Evolutionary conservation across 2,113 vertebrate genomes (phyloP).

Genomic region (Trogon melanurus): DNA sequence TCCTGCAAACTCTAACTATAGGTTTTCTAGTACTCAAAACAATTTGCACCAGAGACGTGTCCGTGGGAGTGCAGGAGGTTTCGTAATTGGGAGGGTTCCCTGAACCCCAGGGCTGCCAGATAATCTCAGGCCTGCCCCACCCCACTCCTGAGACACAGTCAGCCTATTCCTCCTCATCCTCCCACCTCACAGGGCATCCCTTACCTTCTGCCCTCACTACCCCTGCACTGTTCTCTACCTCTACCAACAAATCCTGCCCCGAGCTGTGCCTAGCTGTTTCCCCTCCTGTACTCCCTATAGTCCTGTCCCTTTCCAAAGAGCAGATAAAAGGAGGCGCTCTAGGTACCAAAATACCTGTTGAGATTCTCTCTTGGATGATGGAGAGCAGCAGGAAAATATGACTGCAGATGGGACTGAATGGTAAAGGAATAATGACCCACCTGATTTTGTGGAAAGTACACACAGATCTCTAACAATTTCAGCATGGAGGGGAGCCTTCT

Average conservation of each 20-base stretch:
- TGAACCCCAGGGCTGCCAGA: not conserved
- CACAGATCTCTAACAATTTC: not conserved
- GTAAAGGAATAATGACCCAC: not conserved
- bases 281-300: accelerated
- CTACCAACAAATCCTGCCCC: not conserved
- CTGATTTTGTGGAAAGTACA: not conserved
- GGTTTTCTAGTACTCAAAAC: not conserved
- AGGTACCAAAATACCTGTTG: not conserved
- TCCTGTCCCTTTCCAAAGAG: not conserved
- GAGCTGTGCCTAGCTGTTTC: not conserved
- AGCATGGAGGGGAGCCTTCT: not conserved
- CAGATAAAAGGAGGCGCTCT: not conserved
- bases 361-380: not conserved
- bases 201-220: accelerated
- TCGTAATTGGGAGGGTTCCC: constrained; percentile 9
- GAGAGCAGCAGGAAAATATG: not conserved
- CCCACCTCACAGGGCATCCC: not conserved
- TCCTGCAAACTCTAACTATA: not conserved
- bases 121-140: not conserved
- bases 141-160: not conserved
- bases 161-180: not conserved
- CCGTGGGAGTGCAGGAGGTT: not conserved
- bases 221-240: not conserved
- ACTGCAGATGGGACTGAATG: not conserved
- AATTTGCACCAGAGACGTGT: not conserved